Evolutionary conservation across 2,797 vertebrate genomes (phyloP).

Genomic region (Pangasius krempfi): DNA sequence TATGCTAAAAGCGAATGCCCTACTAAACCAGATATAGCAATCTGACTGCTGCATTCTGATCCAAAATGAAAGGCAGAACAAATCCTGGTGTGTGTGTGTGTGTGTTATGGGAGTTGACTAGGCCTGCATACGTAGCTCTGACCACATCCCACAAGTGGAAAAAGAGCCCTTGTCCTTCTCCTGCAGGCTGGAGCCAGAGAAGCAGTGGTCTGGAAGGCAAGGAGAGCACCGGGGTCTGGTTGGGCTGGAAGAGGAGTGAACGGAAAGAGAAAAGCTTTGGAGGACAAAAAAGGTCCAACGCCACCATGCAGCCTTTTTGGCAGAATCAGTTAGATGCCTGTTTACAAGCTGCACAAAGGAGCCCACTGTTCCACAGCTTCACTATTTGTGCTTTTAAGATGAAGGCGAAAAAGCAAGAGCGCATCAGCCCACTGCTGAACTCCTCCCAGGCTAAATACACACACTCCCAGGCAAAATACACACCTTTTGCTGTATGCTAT

Average conservation of each 20-base stretch:
- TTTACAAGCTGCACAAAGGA: slow-evolving; percentile 54
- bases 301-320: slow-evolving; percentile 47
- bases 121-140: slow-evolving; percentile 15
- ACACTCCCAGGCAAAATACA: slow-evolving; percentile 52
- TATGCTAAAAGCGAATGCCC: slow-evolving; percentile 22
- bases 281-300: slow-evolving; percentile 36
- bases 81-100: slow-evolving; percentile 46
- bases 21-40: slow-evolving; percentile 36
- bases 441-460: slow-evolving; percentile 52
- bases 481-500: slow-evolving; percentile 1
- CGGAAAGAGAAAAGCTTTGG: slow-evolving; percentile 34
- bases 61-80: slow-evolving; percentile 39
- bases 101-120: slow-evolving; percentile 40
- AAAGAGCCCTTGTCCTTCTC: slow-evolving; percentile 39
- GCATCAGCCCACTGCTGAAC: slow-evolving; percentile 8
- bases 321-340: slow-evolving; percentile 20
- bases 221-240: slow-evolving; percentile 49
- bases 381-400: slow-evolving; percentile 34
- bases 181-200: slow-evolving; percentile 20
- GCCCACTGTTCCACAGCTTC: slow-evolving; percentile 43
- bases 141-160: slow-evolving; percentile 49
- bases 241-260: slow-evolving; percentile 43
- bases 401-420: background rate
- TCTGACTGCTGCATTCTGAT: slow-evolving; percentile 31
- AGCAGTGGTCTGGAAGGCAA: slow-evolving; percentile 24